A percentile compares a stretch with the other conserved stretches of the same genome.
phyloP scores from a whole-genome alignment of 2,797 vertebrate species.

The Leuciscus waleckii region DNA sequence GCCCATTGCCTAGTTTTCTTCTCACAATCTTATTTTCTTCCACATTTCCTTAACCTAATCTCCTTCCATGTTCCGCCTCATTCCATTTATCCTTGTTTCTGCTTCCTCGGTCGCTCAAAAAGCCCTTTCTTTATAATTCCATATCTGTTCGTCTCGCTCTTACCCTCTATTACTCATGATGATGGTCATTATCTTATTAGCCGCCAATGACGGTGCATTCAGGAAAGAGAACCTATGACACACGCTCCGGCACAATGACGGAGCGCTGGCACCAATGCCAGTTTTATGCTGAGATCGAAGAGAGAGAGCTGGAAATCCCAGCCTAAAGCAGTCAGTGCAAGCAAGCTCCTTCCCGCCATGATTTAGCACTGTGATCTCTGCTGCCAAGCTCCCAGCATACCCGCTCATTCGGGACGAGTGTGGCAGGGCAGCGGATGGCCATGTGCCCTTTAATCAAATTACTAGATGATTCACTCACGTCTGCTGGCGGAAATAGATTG shows the following conservation, averaged over 20 bases:
- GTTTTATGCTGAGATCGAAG: constrained; percentile 54
- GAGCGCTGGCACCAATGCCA: constrained; percentile 64
- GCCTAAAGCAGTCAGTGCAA: constrained; percentile 23
- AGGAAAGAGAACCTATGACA: constrained; percentile 69
- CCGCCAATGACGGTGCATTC: constrained; percentile 66
- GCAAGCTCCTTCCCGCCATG: constrained; percentile 37
- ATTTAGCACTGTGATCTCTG: constrained; percentile 44
- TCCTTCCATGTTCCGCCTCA: not conserved
- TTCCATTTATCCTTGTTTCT: constrained; percentile 4
- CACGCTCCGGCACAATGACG: constrained; percentile 62
- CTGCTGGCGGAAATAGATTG: constrained; percentile 3
- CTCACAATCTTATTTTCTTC: constrained; percentile 1
- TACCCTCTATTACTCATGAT: constrained; percentile 61
- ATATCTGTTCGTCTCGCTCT: constrained; percentile 13
- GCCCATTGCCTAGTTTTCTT: constrained; percentile 19
- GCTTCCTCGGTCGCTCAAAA: not conserved
- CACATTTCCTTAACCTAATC: constrained; percentile 8
- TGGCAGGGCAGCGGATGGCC: constrained; percentile 17
- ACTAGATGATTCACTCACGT: constrained; percentile 10
- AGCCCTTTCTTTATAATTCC: constrained; percentile 29
- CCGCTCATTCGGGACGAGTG: constrained; percentile 44
- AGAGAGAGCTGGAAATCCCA: constrained; percentile 48
- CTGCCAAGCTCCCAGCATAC: constrained; percentile 61
- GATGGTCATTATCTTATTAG: constrained; percentile 74
- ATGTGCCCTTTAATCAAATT: constrained; percentile 43